Conservation (phyloP, 1,140 invertebrate genomes). For the Megalonaias nervosa region DNA sequence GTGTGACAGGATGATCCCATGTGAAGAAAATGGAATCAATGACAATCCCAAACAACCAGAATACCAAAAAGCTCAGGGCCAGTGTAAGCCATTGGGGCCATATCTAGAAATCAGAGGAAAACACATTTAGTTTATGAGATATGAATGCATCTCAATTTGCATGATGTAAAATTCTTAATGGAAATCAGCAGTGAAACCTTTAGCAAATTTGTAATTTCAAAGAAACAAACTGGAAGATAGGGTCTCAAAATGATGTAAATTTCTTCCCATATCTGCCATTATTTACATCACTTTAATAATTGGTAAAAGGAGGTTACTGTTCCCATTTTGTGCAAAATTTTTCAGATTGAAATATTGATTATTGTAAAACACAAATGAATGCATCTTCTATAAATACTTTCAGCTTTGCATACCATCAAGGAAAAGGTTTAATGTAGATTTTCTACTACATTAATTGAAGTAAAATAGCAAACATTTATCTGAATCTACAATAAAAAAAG, state of each 20-base stretch:
- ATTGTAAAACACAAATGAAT: too few species aligned
- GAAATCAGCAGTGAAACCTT: background rate
- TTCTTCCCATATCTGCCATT: background rate
- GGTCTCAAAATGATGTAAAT: background rate
- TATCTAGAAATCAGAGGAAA: constrained; percentile 80
- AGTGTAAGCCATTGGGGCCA: constrained; percentile 87
- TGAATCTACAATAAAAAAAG: too few species aligned
- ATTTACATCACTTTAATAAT: background rate
- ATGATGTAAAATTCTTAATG: background rate
- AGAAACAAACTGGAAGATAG: too few species aligned
- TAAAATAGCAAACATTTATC: too few species aligned
- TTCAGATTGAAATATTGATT: too few species aligned
- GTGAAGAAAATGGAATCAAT: constrained; percentile 88
- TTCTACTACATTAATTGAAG: too few species aligned
- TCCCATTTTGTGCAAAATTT: too few species aligned
- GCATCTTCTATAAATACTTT: too few species aligned
- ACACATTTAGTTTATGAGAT: background rate
- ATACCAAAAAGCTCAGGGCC: constrained; percentile 83
- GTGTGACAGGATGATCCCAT: constrained; percentile 75
- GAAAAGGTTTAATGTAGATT: too few species aligned
- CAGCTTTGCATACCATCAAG: too few species aligned
- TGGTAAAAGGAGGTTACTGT: too few species aligned
- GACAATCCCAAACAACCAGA: constrained; percentile 87
- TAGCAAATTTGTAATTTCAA: background rate
- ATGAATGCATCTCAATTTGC: background rate